Conservation (phyloP, 2,113 vertebrate genomes). For the Phainopepla nitens region DNA sequence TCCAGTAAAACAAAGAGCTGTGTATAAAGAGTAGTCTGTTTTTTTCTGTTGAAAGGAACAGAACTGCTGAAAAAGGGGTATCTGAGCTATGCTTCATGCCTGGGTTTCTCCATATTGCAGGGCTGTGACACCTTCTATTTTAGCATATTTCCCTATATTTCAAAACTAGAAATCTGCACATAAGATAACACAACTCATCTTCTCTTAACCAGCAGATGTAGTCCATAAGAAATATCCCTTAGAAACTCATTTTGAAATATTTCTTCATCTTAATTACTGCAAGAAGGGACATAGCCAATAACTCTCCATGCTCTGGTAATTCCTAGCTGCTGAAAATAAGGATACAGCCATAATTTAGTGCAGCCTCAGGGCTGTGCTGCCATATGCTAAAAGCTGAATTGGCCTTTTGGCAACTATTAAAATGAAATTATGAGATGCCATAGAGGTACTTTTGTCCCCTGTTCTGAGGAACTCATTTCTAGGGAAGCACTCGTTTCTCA, state of each 20-base stretch:
- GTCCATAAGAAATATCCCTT: not conserved
- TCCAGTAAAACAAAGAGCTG: slow-evolving; percentile 15
- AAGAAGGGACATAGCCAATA: not conserved
- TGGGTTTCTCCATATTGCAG: not conserved
- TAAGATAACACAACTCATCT: not conserved
- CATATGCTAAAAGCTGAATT: not conserved
- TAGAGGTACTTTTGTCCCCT: not conserved
- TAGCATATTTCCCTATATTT: not conserved
- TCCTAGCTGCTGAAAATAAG: not conserved
- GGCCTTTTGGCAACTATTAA: not conserved
- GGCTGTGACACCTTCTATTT: not conserved
- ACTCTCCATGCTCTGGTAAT: not conserved
- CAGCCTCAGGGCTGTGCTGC: not conserved
- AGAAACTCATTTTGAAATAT: not conserved
- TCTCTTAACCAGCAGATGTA: not conserved
- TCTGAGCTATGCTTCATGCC: not conserved
- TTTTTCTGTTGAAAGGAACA: not conserved
- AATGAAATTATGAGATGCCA: not conserved
- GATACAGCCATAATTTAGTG: not conserved
- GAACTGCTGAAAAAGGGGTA: not conserved
- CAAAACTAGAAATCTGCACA: not conserved
- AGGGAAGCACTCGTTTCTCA: not conserved
- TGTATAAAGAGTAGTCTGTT: not conserved
- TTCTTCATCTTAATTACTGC: not conserved
- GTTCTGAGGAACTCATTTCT: not conserved